Percentiles rank a stretch among this genome's conserved stretches.
phyloP scores from a whole-genome alignment of 2,888 invertebrate species.

The Oscheius onirici region DNA sequence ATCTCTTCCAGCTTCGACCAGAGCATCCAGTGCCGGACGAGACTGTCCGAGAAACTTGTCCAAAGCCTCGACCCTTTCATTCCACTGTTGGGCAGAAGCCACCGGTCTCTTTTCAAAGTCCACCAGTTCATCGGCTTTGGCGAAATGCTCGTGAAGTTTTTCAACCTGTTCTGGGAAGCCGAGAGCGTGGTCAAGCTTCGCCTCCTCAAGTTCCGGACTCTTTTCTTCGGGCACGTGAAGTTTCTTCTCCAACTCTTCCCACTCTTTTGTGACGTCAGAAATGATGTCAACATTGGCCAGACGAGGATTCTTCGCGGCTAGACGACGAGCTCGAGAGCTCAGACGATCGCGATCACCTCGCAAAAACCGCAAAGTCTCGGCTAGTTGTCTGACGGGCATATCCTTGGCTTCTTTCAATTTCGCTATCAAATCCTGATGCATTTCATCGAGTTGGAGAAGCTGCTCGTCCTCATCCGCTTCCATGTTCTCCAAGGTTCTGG shows the following conservation, averaged over 20 bases:
- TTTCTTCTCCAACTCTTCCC: conserved; percentile 46
- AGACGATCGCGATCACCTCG: conserved; percentile 53
- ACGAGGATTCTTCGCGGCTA: conserved; percentile 51
- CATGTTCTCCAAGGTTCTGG: conserved; percentile 51
- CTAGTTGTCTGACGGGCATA: conserved; percentile 38
- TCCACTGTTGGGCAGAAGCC: conserved; percentile 43
- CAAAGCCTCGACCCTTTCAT: conserved; percentile 23
- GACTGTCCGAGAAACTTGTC: conserved; percentile 40
- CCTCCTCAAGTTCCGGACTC: not conserved
- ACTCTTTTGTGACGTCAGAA: conserved; percentile 35
- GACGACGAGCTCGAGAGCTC: conserved; percentile 47
- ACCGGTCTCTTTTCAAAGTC: conserved; percentile 58
- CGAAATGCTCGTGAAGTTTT: conserved; percentile 37
- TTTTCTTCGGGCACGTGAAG: not conserved
- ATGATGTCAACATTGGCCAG: conserved; percentile 38
- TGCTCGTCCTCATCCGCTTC: conserved; percentile 56
- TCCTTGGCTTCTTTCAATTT: conserved; percentile 5
- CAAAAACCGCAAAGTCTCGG: conserved; percentile 48
- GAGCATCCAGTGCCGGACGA: conserved; percentile 51
- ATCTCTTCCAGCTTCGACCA: conserved; percentile 59
- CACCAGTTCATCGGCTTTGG: conserved; percentile 42
- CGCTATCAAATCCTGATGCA: conserved; percentile 42
- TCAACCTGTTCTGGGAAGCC: conserved; percentile 34
- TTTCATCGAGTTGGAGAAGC: conserved; percentile 56
- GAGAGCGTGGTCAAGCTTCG: not conserved